Evolutionary conservation across 2,113 vertebrate genomes (phyloP), one percentile per base, ranked within the genome.

Genomic region (Polypterus bichir): DNA sequence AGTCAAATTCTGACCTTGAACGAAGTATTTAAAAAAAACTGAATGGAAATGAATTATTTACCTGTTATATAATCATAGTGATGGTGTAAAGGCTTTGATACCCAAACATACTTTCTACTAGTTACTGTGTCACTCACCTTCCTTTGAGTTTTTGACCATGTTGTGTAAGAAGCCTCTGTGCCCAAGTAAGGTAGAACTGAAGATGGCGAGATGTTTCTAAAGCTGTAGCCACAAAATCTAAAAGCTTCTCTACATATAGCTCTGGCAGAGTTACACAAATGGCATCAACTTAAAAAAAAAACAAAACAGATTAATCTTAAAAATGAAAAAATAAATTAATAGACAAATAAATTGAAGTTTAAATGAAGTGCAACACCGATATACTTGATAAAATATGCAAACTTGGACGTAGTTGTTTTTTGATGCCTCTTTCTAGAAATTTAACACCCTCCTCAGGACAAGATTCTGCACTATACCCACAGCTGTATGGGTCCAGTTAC

Each of bases 111-210:
- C 1, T 27, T 27, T 27, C 27, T 55, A 3, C 5, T 8, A 11
- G 54, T 11, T 3, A 60, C 2, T 3, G 10, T 7, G 3, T 3
- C 27, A 54, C 74, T 57, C 9, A 95, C 96, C 91, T 91, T 74
- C 85, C 81, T 79, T 99, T 99, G 48, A 99, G 81, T 54, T 87
- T 91, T 71, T 92, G 93, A 5, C 93, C 93, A 0, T 99, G 91
- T 59, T 82, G 69, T 77, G 88, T 82, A 4, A 99, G 92, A 67
- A 99, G 65, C 7, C 71, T 88, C 69, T 92, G 85, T 2, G 90
- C 78, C 96, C 96, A 98, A 0, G 67, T 76, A 47, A 99, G 86
- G 75, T 95, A 97, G 81, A 99, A 99, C 65, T 99, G 90, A 59
- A 99, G 79, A 66, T 99, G 96, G 49, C 77, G 77, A 0, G 92